phyloP scores from a whole-genome alignment of 2,888 invertebrate species.

The Tetanocera ferruginea region DNA sequence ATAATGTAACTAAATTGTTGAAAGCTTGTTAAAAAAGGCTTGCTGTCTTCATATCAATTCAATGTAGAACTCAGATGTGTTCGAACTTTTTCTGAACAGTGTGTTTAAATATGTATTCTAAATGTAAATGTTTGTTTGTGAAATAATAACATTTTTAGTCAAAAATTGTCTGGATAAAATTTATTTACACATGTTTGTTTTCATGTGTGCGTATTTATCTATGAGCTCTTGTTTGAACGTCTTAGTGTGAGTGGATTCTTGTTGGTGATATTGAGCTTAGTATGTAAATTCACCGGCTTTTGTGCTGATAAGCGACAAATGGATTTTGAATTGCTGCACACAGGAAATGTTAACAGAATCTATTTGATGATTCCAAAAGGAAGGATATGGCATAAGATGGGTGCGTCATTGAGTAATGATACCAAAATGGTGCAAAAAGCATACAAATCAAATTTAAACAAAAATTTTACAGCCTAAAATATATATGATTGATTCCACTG shows the following conservation, averaged over 20 bases:
- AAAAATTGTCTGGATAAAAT: background rate
- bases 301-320: conserved; percentile 27
- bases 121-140: no score
- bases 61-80: no score
- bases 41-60: no score
- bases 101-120: no score
- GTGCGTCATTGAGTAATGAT: background rate
- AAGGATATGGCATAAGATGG: background rate
- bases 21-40: no score
- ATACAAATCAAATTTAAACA: background rate
- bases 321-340: conserved; percentile 14
- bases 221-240: no score
- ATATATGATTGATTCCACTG: background rate
- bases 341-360: background rate
- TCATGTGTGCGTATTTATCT: background rate
- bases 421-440: background rate
- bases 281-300: conserved; percentile 16
- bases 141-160: background rate
- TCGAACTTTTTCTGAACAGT: no score
- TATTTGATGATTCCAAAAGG: background rate
- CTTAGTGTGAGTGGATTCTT: background rate
- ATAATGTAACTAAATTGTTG: no score
- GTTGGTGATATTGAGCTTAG: background rate
- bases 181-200: background rate
- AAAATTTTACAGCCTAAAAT: background rate